Evolutionary conservation across 2,113 vertebrate genomes (phyloP).

Genomic region (Alligator mississippiensis): DNA sequence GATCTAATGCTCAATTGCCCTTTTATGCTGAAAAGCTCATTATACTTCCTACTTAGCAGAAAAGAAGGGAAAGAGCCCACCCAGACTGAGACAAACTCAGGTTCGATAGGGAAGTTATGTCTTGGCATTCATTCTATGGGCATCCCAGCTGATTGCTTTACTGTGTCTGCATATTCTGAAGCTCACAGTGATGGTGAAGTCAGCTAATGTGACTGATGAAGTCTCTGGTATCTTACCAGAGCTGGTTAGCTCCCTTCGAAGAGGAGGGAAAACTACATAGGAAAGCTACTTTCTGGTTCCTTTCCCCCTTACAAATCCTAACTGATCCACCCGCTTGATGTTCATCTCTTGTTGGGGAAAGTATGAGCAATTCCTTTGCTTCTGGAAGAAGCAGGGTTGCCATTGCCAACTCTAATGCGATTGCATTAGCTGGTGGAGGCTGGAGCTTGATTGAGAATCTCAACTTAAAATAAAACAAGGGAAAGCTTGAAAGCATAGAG

Average conservation of each 20-base stretch:
- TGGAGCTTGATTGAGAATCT: neutral
- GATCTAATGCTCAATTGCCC: neutral
- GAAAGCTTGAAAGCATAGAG: neutral
- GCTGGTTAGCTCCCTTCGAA: neutral
- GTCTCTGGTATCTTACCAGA: neutral
- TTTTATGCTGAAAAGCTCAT: neutral
- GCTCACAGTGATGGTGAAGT: neutral
- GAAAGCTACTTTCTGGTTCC: neutral
- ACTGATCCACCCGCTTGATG: neutral
- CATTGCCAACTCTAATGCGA: neutral
- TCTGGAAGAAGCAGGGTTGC: neutral
- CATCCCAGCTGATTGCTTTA: neutral
- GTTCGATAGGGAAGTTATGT: neutral
- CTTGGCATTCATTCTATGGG: neutral
- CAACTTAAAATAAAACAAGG: neutral
- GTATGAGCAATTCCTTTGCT: neutral
- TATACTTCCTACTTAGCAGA: neutral
- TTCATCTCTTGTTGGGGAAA: neutral
- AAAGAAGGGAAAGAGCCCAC: neutral
- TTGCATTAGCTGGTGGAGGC: neutral
- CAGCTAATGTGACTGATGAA: neutral
- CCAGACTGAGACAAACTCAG: neutral
- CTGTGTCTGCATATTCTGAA: neutral
- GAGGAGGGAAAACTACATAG: neutral
- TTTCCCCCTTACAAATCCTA: neutral